These are phyloP conservation scores for Thunnus albacares DNA, from an alignment of 2,797 vertebrate species.

Conservation along the genomic window DNA sequence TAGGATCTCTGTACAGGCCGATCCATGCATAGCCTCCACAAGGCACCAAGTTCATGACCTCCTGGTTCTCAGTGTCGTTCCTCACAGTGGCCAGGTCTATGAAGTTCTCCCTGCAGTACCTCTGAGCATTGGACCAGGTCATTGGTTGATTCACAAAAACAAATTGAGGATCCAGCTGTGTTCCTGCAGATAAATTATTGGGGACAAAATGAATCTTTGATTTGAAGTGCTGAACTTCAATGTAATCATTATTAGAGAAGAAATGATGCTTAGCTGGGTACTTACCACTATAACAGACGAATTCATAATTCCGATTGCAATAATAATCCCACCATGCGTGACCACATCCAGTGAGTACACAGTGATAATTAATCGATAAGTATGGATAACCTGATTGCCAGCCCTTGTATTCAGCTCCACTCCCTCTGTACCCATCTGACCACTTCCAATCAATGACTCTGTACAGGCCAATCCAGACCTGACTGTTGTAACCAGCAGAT, in stretches of 20 bases:
- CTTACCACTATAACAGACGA: conserved; percentile 20
- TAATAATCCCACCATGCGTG: no score
- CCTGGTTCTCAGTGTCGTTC: not conserved
- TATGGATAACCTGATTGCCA: no score
- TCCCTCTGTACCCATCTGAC: no score
- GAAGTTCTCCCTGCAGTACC: conserved; percentile 26
- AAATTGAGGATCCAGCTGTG: conserved; percentile 13
- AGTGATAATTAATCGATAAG: no score
- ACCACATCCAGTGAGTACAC: no score
- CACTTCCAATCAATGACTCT: no score
- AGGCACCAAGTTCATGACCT: not conserved
- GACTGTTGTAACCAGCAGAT: no score
- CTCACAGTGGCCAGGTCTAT: not conserved
- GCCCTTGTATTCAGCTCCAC: no score
- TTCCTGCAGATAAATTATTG: conserved; percentile 10
- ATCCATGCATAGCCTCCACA: not conserved
- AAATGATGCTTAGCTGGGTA: accelerated
- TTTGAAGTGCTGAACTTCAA: no score
- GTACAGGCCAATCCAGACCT: no score
- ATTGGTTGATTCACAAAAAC: accelerated
- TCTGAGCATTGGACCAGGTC: conserved; percentile 26
- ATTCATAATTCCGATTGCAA: no score
- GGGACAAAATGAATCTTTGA: no score
- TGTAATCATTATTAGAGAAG: not conserved
- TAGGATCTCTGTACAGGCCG: not conserved